These are phyloP conservation scores for Copidosoma floridanum DNA, from an alignment of 1,140 invertebrate genomes.

Conservation along the genomic window DNA sequence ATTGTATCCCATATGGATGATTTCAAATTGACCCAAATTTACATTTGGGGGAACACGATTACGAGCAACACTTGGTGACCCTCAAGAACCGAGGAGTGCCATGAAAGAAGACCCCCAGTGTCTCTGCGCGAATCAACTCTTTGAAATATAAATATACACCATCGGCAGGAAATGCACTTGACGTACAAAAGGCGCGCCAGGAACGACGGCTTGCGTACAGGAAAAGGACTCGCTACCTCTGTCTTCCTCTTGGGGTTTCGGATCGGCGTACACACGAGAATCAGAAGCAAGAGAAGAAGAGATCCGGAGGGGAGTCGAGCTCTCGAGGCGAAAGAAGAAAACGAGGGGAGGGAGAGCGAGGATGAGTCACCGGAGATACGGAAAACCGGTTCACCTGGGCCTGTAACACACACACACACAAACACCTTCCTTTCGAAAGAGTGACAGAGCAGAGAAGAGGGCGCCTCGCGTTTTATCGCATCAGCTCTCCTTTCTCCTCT, in stretches of 20 bases:
- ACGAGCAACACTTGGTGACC: no score
- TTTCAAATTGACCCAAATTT: no score
- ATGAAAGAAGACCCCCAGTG: no score
- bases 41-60: no score
- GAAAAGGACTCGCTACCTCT: background rate
- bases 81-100: no score
- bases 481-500: constrained; percentile 9
- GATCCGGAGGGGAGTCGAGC: no score
- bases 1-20: no score
- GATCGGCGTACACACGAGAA: background rate
- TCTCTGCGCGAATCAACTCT: no score
- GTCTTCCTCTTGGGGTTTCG: background rate
- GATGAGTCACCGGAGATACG: constrained; percentile 55
- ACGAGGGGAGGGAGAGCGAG: constrained; percentile 31
- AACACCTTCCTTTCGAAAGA: background rate
- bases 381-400: constrained; percentile 51
- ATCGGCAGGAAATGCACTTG: constrained; percentile 58
- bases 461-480: constrained; percentile 13
- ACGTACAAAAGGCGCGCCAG: constrained; percentile 35
- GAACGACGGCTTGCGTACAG: no score
- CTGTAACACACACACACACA: constrained; percentile 22
- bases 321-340: constrained; percentile 22
- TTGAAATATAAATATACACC: no score
- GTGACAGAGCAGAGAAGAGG: background rate
- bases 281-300: no score